Base-by-base conservation (phyloP, 2,888 invertebrate species). In the Oscheius sp. region DNA sequence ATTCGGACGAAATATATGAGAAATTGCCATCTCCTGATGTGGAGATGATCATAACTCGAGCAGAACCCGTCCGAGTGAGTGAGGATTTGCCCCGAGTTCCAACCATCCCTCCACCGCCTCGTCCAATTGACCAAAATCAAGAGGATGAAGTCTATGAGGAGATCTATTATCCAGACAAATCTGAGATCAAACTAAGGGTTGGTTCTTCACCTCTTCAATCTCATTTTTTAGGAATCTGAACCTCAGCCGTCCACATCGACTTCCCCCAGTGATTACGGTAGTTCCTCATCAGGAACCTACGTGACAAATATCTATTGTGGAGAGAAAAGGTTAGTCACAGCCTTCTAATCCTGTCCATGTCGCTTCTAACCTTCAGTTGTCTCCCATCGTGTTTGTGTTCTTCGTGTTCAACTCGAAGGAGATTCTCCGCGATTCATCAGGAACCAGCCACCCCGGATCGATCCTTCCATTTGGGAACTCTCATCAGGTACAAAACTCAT, bases 81-180 rank as follows among this genome's bases (percentile, higher is more conserved):
- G 61, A 42, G 5, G 55, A 55, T 37, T 20, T 72, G n/a, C 68
- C 71, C 6, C 39, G 74, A 39, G 57, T 76, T 12, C 76, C 76
- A 0, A 71, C 37, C n/a, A 74, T 74, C 27, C 71, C 76, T 4
- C 61, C 61, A 1, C 65, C 73, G 3, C 74, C 76, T 0, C 55
- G 58, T 5, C 48, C 70, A 5, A 71, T 73, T 2, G 23, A 27
- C 1, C 25, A 45, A 4, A 27, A 34, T 25, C 10, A 33, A 2
- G 69, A 70, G 17, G 72, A 74, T 57, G 76, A 58, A 10, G 17
- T 73, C 33, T 76, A 76, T 52, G 76, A 76, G n/a, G 72, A 76
- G 55, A 76, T 76, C 17, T 31, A 29, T 6, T 42, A 61, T 27
- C 23, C 42, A 1, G 55, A 23, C 3, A 52, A 27, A 20, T 34